Evolutionary conservation across 53 echinoderm and acorn worm species (phyloP), one percentile per base, ranked within the genome.

Genomic region (Zoroaster sp.): DNA sequence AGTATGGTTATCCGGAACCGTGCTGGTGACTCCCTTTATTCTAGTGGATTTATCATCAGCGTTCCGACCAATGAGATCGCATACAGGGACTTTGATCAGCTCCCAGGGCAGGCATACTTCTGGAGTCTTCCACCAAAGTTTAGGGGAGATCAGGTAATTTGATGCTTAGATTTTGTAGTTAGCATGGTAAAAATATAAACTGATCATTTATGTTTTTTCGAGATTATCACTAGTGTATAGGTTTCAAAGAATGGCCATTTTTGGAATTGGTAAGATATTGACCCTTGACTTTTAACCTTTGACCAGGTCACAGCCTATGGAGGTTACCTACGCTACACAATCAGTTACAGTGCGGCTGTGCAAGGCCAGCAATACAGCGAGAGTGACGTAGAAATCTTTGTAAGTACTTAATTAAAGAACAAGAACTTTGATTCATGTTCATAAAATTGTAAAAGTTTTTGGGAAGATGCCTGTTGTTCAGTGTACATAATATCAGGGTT

Each of bases 71-170:
- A 98, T 63, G 95, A 93, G 73, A 93, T 98, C 37, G 87, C 88
- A 21, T 95, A 86, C 69, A 80, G 72, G 2, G 47, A 75, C 15
- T 97, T 97, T 71, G 69, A 83, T 38, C 81, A 83, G 35, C 87
- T 95, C 15, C 73, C 87, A 8, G 43, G 35, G 3, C 83, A 83
- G 37, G 68, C 78, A n/a, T 94, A 91, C 49, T 98, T 93, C 90
- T 98, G 98, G 98, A 91, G 92, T 45, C 87, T 98, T n/a, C 94
- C 98, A 1, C 91, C 93, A 2, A 94, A 87, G 66, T 98, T 89
- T 41, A 74, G 94, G 43, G 98, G 95, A 42, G 88, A 98, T 54
- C 94, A 88, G 98, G 95, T 95, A 89, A 76, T 5, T 10, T 5
- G 5, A 47, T 5, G n/a, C 8, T 10, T 10, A 47, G 49, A 8